A percentile compares a stretch with the other conserved stretches of the same genome.
These are phyloP conservation scores for Drosophila ficusphila DNA, from an alignment of 1,140 invertebrate species.

Conservation along the genomic window DNA sequence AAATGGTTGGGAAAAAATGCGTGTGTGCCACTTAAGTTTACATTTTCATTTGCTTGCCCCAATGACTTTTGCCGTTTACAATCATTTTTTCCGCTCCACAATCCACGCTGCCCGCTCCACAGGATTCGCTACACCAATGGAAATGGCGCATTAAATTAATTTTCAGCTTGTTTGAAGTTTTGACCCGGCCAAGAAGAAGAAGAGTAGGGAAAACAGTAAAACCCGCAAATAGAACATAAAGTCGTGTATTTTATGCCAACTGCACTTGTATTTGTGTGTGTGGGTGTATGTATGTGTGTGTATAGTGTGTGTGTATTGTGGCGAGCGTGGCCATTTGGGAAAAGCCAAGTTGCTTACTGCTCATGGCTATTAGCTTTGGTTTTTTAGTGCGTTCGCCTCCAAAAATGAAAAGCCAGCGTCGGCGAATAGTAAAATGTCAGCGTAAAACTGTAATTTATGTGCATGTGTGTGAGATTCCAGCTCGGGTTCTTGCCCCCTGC, in stretches of 20 bases:
- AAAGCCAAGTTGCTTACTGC: slow-evolving; percentile 63
- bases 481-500: background rate
- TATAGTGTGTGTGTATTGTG: slow-evolving; percentile 36
- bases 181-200: slow-evolving; percentile 49
- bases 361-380: slow-evolving; percentile 72
- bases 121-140: slow-evolving; percentile 23
- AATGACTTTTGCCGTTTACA: slow-evolving; percentile 80
- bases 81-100: slow-evolving; percentile 56
- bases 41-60: slow-evolving; percentile 79
- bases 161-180: slow-evolving; percentile 79
- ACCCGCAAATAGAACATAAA: slow-evolving; percentile 67
- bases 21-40: slow-evolving; percentile 78
- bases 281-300: too few relatives aligned
- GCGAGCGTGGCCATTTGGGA: slow-evolving; percentile 51
- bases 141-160: slow-evolving; percentile 81
- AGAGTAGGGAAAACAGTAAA: slow-evolving; percentile 32
- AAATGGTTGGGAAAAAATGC: slow-evolving; percentile 50
- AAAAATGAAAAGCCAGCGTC: slow-evolving; percentile 74
- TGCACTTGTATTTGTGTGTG: slow-evolving; percentile 22
- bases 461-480: slow-evolving; percentile 74
- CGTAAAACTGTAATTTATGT: slow-evolving; percentile 82
- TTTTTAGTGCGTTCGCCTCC: slow-evolving; percentile 69
- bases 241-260: slow-evolving; percentile 69
- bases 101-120: background rate
- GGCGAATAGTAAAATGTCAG: slow-evolving; percentile 80